Evolutionary conservation across 1,140 invertebrate species (phyloP), one percentile per base, ranked within the genome.

Genomic region (Habropoda laboriosa): DNA sequence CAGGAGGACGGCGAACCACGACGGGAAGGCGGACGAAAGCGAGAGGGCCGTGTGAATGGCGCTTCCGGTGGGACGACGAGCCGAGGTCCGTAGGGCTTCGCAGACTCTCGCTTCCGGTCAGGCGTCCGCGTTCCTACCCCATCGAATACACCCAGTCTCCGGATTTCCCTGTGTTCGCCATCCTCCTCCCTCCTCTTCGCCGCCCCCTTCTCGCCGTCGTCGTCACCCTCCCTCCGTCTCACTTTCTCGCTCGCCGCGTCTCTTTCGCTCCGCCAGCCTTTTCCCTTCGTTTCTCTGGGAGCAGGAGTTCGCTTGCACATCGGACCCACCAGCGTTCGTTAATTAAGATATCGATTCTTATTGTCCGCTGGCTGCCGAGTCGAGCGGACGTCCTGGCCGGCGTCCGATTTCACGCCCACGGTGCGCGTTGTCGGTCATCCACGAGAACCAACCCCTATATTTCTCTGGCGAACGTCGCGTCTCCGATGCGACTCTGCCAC

Each of bases 301-400:
- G 38, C 80, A 76, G 75, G 78, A 85, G 67, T 82, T 82, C 70
- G 75, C 74, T 71, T 70, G 64, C 64, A 80, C 85, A 82, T 75
- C 79, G 78, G 75, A 86, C 86, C 75, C 81, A 88, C 82, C 64
- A 74, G 77, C 85, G 77, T 83, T 88, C 77, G 82, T 92, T 93
- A 93, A 93, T 93, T 93, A 93, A 92, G 92, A 92, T 93, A 93
- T 93, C 89, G 92, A 92, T 92, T 92, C 89, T 92, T 91, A 92
- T 92, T 92, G 90, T 92, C 86, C 87, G 61, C 60, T 70, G 57
- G 77, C 78, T 73, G 83, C 67, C 86, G 86, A 88, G 89, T 88
- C 87, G 83, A 86, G 80, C 87, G 88, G 87, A 89, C 83, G 88
- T 89, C 86, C 87, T 86, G 82, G 77, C 81, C 78, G 82, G 82